Base-by-base conservation (phyloP, 2,113 vertebrate genomes). In the Sinocyclocheilus grahami region DNA sequence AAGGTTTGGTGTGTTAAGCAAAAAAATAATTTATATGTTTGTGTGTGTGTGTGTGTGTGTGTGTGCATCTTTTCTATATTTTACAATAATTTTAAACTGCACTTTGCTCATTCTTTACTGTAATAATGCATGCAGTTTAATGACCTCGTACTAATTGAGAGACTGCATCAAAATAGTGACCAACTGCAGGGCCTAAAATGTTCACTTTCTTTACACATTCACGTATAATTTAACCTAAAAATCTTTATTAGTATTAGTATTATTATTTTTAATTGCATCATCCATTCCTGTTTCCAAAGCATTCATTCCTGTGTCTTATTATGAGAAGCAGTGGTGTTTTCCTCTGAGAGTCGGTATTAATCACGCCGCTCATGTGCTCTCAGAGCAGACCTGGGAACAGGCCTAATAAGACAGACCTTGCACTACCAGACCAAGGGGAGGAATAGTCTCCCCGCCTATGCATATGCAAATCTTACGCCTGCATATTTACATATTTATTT, bases 391-490 rank as follows among this genome's bases (percentile, higher is more conserved):
- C 96, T 94, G 95, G 96, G 96, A 42, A 58, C 86, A 78, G 85
- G 65, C 82, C 97, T 97, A 99, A 97, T 99, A 98, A 98, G 98
- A 96, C 97, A 95, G 95, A 95, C 96, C 97, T 96, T 97, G 97
- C 95, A 96, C 97, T 96, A 96, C 97, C 95, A 92, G 95, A 92
- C 95, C 92, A 96, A 95, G 91, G 94, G 93, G 95, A 97, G 96
- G 97, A 96, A 96, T 97, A 98, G 99, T 98, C 98, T 97, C 96
- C 97, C 96, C 96, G 95, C 96, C 97, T 96, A 96, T 97, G 96
- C 96, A 97, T 98, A 99, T 99, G 97, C 96, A 99, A 98, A 99
- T 99, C 96, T 96, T 95, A 91, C 94, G 92, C 93, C 95, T 95
- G 94, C 96, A 96, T 96, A 96, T 97, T 95, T 95, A 96, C 91